phyloP scores from a whole-genome alignment of 2,888 invertebrate genomes.

The Ecdyonurus torrentis region DNA sequence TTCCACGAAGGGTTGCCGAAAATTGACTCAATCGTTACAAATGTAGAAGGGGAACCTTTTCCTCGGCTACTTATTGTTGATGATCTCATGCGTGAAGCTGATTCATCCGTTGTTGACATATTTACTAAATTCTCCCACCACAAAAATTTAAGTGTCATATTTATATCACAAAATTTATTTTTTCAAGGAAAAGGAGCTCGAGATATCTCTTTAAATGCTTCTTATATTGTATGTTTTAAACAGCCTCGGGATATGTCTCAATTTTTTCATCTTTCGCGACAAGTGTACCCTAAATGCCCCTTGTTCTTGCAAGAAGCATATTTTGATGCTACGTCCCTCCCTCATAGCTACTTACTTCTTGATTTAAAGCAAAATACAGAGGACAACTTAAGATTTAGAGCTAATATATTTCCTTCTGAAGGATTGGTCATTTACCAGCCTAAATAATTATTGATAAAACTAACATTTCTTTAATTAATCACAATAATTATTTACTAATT shows the following conservation, averaged over 20 bases:
- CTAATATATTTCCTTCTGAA: neutral
- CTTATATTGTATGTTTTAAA: constrained; percentile 13
- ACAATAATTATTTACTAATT: no score
- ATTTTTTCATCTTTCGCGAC: constrained; percentile 11
- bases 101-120: neutral
- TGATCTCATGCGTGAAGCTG: neutral
- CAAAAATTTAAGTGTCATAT: neutral
- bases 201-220: constrained; percentile 12
- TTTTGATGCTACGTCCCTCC: constrained; percentile 10
- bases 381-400: neutral
- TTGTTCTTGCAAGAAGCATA: constrained; percentile 14
- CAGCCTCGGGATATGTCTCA: constrained; percentile 12
- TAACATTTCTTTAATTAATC: no score
- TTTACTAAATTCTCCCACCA: neutral
- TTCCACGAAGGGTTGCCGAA: neutral
- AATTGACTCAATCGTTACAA: neutral
- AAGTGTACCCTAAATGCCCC: constrained; percentile 12
- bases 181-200: neutral
- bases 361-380: neutral
- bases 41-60: neutral
- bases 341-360: constrained; percentile 10
- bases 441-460: neutral
- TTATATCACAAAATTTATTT: neutral
- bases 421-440: neutral
- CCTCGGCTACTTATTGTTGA: neutral